Evolutionary conservation across 2,113 vertebrate species (phyloP).

Genomic region (Myotis lucifugus): DNA sequence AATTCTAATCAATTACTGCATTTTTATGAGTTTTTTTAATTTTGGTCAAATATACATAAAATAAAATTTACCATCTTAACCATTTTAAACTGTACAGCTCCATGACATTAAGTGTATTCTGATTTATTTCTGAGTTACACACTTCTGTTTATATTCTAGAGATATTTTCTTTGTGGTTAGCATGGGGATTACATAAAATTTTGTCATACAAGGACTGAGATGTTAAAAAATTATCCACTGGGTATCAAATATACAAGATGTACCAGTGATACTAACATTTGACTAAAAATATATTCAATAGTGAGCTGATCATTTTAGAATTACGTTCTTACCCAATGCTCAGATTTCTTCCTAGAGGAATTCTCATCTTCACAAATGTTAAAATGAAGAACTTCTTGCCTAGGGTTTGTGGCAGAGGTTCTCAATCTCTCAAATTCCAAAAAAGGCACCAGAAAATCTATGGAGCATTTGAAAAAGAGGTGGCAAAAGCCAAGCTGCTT

Average conservation of each 20-base stretch:
- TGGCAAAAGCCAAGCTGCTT: not conserved
- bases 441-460: not conserved
- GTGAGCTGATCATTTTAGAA: not conserved
- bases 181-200: not conserved
- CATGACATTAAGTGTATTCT: not conserved
- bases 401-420: not conserved
- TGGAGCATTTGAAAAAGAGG: not conserved
- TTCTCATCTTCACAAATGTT: not conserved
- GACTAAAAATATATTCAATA: not conserved
- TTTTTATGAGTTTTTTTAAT: not conserved
- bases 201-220: not conserved
- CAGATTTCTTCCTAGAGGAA: slow-evolving; percentile 7
- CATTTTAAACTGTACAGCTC: not conserved
- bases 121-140: not conserved
- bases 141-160: not conserved
- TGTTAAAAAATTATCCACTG: not conserved
- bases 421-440: not conserved
- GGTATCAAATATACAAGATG: not conserved
- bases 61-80: not conserved
- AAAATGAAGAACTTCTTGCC: not conserved
- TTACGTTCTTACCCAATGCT: not conserved
- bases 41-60: not conserved
- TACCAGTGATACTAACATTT: not conserved
- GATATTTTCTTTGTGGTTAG: not conserved
- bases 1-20: not conserved